These are phyloP conservation scores for Dasyurus viverrinus DNA, from an alignment of 2,113 vertebrate species.

Conservation along the genomic window DNA sequence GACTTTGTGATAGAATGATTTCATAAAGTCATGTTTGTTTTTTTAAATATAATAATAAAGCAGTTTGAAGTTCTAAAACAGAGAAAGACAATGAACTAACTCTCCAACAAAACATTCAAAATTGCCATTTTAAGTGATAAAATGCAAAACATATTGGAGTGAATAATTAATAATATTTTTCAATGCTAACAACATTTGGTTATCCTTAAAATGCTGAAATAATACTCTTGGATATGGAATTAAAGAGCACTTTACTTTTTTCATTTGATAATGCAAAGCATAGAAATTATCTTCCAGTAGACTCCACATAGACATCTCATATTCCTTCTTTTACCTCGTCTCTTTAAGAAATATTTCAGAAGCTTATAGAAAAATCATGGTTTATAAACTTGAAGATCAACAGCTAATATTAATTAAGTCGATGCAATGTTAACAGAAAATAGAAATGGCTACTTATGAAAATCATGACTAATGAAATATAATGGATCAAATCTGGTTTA, in stretches of 20 bases:
- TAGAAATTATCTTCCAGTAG: neutral
- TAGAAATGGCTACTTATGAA: slow-evolving; percentile 19
- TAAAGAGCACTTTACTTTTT: neutral
- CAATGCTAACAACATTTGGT: neutral
- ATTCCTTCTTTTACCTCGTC: neutral
- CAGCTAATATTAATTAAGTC: neutral
- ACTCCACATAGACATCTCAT: neutral
- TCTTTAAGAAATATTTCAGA: neutral
- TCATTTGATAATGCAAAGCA: neutral
- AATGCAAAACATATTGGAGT: neutral
- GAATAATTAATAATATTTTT: neutral
- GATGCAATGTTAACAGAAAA: neutral
- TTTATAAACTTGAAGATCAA: neutral
- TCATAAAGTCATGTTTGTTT: neutral
- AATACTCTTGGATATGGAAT: neutral
- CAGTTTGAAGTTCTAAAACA: neutral
- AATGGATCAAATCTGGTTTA: slow-evolving; percentile 38
- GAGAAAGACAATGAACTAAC: neutral
- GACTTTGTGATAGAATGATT: neutral
- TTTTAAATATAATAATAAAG: neutral
- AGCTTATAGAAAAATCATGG: neutral
- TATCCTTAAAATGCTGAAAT: neutral
- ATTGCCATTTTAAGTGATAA: neutral
- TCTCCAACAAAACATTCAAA: neutral
- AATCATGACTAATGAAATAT: neutral